A percentile compares a stretch with the other conserved stretches of the same genome.
These are phyloP conservation scores for Tauraco erythrolophus DNA, from an alignment of 2,113 vertebrate species.

Conservation along the genomic window DNA sequence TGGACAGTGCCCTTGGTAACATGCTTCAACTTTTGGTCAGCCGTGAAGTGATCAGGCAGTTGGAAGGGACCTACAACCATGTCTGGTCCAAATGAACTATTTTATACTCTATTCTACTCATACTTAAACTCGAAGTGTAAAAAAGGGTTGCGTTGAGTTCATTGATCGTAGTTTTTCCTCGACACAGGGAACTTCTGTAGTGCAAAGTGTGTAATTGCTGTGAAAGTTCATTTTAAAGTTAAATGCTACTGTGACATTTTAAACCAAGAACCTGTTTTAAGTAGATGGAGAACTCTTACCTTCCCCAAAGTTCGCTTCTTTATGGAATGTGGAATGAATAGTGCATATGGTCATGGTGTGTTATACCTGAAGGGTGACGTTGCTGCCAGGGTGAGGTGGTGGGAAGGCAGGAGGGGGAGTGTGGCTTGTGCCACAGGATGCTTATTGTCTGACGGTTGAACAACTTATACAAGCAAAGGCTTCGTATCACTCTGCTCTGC, in stretches of 20 bases:
- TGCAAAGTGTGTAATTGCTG: background rate
- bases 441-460: background rate
- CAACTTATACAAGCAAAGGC: background rate
- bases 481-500: background rate
- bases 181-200: background rate
- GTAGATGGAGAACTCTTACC: background rate
- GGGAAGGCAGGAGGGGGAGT: too few relatives aligned
- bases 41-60: background rate
- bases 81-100: background rate
- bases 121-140: background rate
- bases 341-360: background rate
- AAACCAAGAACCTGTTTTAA: background rate
- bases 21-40: accelerated
- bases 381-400: background rate
- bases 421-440: background rate
- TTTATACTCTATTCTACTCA: background rate
- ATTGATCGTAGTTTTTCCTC: background rate
- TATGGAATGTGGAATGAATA: background rate
- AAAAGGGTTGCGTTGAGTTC: background rate
- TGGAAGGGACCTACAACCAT: background rate
- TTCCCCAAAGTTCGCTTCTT: background rate
- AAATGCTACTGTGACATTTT: background rate
- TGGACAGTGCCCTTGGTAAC: background rate
- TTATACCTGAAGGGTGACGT: background rate
- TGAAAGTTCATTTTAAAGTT: background rate